Percentiles rank a stretch among this genome's conserved stretches.
These are phyloP conservation scores for Galemys pyrenaicus DNA, from an alignment of 2,113 vertebrate species.

Conservation along the genomic window DNA sequence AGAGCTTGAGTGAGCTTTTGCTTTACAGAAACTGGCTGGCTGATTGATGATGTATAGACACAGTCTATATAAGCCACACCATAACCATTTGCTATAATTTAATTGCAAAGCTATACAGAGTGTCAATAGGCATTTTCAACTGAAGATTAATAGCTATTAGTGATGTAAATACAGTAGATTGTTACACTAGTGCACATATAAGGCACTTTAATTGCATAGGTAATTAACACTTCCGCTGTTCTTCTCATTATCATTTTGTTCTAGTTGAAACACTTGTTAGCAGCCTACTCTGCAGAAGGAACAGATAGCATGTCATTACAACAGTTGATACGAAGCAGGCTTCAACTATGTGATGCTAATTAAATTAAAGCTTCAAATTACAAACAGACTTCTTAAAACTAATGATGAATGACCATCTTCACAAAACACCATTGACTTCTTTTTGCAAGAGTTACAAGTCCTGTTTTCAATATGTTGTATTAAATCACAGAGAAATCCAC, in stretches of 20 bases:
- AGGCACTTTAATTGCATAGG: constrained; percentile 74
- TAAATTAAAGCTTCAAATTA: constrained; percentile 82
- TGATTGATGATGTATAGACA: background rate
- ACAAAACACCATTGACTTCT: constrained; percentile 76
- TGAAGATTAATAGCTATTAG: constrained; percentile 43
- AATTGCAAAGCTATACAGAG: background rate
- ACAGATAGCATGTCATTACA: constrained; percentile 67
- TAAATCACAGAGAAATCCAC: constrained; percentile 82
- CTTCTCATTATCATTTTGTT: constrained; percentile 79
- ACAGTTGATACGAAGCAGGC: constrained; percentile 75
- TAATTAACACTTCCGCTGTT: constrained; percentile 83
- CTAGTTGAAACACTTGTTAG: constrained; percentile 77
- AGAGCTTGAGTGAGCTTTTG: background rate
- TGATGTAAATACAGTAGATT: constrained; percentile 71
- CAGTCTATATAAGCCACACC: background rate
- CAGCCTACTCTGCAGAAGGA: constrained; percentile 24
- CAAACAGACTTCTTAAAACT: constrained; percentile 79
- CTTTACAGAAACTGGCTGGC: background rate
- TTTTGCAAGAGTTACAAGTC: constrained; percentile 78
- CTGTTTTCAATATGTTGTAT: constrained; percentile 70
- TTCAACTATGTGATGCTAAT: constrained; percentile 83
- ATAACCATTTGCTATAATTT: background rate
- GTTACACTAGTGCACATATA: constrained; percentile 27
- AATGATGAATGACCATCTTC: constrained; percentile 83
- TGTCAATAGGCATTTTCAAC: constrained; percentile 1